Conservation (phyloP, 2,113 vertebrate genomes). For the Anolis carolinensis region DNA sequence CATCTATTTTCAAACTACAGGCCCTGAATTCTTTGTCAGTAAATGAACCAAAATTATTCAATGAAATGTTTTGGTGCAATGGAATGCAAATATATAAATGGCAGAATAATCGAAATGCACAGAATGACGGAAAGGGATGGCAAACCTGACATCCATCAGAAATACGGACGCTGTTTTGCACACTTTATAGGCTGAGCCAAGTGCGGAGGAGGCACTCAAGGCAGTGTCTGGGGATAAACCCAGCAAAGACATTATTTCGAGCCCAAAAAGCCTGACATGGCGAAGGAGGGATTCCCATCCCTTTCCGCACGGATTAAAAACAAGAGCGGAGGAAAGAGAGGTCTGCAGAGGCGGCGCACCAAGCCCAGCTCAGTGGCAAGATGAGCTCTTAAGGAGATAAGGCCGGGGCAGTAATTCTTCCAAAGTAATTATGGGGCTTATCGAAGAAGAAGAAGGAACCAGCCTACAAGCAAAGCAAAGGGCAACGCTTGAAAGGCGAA, state of each 20-base stretch:
- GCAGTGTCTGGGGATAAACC: neutral
- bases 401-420: neutral
- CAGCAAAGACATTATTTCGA: neutral
- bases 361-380: conserved; percentile 4
- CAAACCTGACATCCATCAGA: neutral
- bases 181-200: neutral
- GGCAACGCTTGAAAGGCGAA: too few species aligned
- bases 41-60: too few species aligned
- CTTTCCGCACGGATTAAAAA: neutral
- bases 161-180: too few species aligned
- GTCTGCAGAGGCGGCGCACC: neutral
- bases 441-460: neutral
- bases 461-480: neutral
- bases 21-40: too few species aligned
- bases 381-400: conserved; percentile 1
- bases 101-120: too few species aligned
- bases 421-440: neutral
- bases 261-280: neutral
- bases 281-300: fast-evolving
- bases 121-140: too few species aligned
- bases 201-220: fast-evolving
- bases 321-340: neutral
- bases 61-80: too few species aligned
- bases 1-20: too few species aligned
- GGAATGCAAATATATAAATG: too few species aligned